These are phyloP conservation scores for Eutrigla gurnardus DNA, from an alignment of 2,797 vertebrate genomes.

Conservation along the genomic window DNA sequence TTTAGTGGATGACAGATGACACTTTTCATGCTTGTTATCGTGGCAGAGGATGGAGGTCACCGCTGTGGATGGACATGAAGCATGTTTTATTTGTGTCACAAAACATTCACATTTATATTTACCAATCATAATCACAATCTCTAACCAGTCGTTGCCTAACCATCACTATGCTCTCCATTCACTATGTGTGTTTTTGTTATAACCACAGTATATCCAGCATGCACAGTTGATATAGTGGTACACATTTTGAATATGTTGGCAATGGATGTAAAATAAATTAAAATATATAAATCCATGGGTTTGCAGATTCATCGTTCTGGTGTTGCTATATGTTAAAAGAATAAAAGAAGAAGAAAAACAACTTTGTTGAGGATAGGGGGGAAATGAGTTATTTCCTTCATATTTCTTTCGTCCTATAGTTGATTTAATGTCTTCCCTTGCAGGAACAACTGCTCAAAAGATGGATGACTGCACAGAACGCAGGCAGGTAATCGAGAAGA, in stretches of 20 bases:
- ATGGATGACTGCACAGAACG: neutral
- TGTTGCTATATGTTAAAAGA: no score
- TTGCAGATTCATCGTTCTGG: neutral
- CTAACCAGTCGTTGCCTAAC: neutral
- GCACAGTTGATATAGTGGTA: neutral
- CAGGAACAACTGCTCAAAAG: neutral
- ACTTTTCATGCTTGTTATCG: no score
- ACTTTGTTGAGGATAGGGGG: neutral
- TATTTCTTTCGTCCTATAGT: neutral
- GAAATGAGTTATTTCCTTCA: neutral
- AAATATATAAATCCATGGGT: no score
- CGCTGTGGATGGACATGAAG: no score
- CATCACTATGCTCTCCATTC: neutral
- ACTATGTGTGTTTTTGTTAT: neutral
- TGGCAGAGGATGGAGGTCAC: no score
- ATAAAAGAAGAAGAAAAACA: neutral
- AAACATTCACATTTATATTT: no score
- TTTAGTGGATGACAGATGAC: no score
- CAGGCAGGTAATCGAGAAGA: slow-evolving; percentile 8
- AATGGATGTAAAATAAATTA: neutral
- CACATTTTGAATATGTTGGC: neutral
- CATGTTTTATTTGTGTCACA: no score
- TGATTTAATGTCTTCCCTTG: neutral
- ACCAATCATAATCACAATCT: no score
- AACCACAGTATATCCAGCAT: neutral